Evolutionary conservation across 1,140 invertebrate genomes (phyloP).

Genomic region (Hycleus cichorii): DNA sequence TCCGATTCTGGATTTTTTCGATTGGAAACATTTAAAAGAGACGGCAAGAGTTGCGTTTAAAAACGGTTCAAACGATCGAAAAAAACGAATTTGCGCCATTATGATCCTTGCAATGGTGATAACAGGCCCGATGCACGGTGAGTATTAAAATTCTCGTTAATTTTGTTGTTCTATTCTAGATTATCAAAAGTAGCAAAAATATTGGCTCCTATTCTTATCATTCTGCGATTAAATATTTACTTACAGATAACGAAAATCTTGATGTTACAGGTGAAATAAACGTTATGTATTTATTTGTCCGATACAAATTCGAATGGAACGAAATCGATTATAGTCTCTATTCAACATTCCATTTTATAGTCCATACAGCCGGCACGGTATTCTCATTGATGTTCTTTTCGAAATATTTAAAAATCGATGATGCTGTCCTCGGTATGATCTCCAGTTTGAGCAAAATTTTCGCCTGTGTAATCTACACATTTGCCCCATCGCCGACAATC

Average conservation of each 20-base stretch:
- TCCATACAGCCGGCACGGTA: constrained; percentile 53
- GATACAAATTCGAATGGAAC: constrained; percentile 34
- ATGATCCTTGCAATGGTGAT: constrained; percentile 35
- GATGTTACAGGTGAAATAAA: constrained; percentile 29
- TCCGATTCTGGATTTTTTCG: constrained; percentile 31
- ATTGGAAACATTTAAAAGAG: constrained; percentile 26
- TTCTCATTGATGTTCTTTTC: constrained; percentile 69
- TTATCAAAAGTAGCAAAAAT: too few relatives aligned
- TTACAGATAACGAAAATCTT: not conserved
- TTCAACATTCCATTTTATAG: constrained; percentile 31
- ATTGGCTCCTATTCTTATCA: too few relatives aligned
- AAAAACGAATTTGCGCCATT: constrained; percentile 27
- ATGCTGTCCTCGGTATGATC: constrained; percentile 67
- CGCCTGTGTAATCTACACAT: constrained; percentile 68
- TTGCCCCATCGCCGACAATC: constrained; percentile 62
- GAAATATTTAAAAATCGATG: constrained; percentile 66
- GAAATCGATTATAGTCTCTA: constrained; percentile 36
- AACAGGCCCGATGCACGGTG: constrained; percentile 36
- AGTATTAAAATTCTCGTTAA: not conserved
- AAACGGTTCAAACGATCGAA: constrained; percentile 23
- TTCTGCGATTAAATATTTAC: not conserved
- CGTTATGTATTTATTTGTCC: constrained; percentile 34
- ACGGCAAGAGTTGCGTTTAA: constrained; percentile 32
- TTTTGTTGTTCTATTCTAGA: too few relatives aligned
- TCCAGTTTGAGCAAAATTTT: constrained; percentile 70